phyloP scores from a whole-genome alignment of 2,888 invertebrate genomes.

The Stratiomys singularior region DNA sequence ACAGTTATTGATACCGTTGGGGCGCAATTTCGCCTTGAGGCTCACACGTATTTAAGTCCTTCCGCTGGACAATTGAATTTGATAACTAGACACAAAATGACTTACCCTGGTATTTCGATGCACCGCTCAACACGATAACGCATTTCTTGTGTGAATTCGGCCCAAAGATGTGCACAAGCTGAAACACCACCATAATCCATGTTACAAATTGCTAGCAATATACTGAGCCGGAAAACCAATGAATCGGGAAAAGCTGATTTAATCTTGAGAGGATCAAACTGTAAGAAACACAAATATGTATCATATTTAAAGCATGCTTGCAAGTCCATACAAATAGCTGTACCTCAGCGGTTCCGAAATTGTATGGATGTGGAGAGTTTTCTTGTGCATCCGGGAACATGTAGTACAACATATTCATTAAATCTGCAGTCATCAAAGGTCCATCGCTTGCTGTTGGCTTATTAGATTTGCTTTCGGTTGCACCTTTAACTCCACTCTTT shows the following conservation, averaged over 20 bases:
- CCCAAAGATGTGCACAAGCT: conserved; percentile 91
- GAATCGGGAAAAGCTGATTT: conserved; percentile 84
- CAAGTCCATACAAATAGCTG: not conserved
- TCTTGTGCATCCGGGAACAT: conserved; percentile 89
- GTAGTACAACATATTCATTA: conserved; percentile 82
- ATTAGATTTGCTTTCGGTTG: conserved; percentile 69
- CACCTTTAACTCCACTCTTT: conserved; percentile 35
- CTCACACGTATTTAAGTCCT: too few relatives aligned
- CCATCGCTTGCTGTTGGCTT: conserved; percentile 71
- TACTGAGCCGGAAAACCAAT: conserved; percentile 82
- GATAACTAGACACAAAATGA: not conserved
- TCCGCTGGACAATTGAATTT: too few relatives aligned
- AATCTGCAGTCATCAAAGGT: conserved; percentile 79
- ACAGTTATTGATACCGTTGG: too few relatives aligned
- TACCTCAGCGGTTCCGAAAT: conserved; percentile 67
- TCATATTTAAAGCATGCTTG: too few relatives aligned
- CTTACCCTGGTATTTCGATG: conserved; percentile 85
- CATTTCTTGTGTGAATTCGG: conserved; percentile 90
- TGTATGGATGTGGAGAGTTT: conserved; percentile 69
- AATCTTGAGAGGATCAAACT: conserved; percentile 69
- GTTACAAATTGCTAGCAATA: conserved; percentile 77
- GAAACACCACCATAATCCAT: conserved; percentile 79
- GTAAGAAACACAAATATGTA: too few relatives aligned
- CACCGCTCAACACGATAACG: conserved; percentile 89
- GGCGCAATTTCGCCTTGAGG: too few relatives aligned